Percentiles rank a stretch among this genome's conserved stretches.
Conservation (phyloP, 2,113 vertebrate genomes). For the Corythaeola cristata region DNA sequence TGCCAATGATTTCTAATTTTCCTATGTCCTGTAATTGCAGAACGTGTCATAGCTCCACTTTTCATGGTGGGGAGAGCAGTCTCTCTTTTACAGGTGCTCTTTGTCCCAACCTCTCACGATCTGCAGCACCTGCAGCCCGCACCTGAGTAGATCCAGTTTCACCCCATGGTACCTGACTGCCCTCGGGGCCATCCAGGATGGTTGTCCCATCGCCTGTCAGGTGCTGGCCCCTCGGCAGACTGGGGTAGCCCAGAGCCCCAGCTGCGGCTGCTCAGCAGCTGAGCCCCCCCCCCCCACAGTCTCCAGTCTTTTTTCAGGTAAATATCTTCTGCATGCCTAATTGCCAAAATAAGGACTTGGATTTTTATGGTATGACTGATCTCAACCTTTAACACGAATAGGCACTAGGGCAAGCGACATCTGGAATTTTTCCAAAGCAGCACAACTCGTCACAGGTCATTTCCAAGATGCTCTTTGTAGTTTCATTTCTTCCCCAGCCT, state of each 20-base stretch:
- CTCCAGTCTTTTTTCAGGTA: background rate
- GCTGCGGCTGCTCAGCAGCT: background rate
- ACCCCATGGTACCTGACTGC: fast-evolving
- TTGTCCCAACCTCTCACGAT: fast-evolving
- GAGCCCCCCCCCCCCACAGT: too few relatives aligned
- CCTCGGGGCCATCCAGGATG: background rate
- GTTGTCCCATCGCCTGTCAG: fast-evolving
- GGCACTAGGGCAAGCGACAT: background rate
- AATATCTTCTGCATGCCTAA: background rate
- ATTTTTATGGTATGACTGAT: fast-evolving
- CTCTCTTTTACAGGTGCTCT: background rate
- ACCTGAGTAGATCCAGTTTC: fast-evolving
- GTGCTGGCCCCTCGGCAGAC: background rate
- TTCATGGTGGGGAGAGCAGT: fast-evolving
- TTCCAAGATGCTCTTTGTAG: background rate
- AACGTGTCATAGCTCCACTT: fast-evolving
- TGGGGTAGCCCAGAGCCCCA: background rate
- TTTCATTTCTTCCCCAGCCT: background rate
- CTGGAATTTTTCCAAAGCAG: background rate
- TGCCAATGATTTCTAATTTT: background rate
- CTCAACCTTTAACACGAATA: background rate
- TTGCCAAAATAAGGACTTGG: background rate
- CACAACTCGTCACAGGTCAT: background rate
- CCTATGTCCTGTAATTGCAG: background rate
- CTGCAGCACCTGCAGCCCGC: background rate